Percentiles rank a stretch among this genome's conserved stretches.
phyloP scores from a whole-genome alignment of 2,888 invertebrate species.

The Ophonus ardosiacus region DNA sequence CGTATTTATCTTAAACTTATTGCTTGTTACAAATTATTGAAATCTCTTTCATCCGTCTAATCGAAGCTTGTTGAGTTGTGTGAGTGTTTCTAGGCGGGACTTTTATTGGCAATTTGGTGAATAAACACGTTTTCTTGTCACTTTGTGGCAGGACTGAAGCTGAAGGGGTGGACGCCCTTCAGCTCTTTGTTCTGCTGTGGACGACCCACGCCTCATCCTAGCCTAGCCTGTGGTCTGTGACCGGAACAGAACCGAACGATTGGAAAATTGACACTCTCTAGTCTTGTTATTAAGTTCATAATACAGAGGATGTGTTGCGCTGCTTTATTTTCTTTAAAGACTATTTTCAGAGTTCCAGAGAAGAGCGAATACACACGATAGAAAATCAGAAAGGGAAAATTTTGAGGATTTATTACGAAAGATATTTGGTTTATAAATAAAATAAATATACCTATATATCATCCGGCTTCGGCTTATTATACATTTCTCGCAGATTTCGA shows the following conservation, averaged over 20 bases:
- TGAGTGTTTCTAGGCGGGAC: constrained; percentile 48
- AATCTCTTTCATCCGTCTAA: too few relatives aligned
- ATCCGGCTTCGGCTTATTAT: too few relatives aligned
- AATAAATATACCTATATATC: too few relatives aligned
- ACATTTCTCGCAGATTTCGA: too few relatives aligned
- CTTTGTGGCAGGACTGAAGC: constrained; percentile 29
- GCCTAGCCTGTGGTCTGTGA: constrained; percentile 28
- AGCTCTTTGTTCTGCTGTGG: background rate
- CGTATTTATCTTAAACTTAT: too few relatives aligned
- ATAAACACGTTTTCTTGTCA: constrained; percentile 61
- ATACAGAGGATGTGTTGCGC: constrained; percentile 22
- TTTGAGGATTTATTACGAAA: too few relatives aligned
- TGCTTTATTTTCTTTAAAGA: constrained; percentile 5
- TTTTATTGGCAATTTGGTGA: constrained; percentile 60
- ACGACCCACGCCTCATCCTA: background rate
- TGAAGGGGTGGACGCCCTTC: too few relatives aligned
- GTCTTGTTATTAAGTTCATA: constrained; percentile 37
- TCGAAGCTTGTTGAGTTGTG: background rate
- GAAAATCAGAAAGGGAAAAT: background rate
- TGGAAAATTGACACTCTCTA: constrained; percentile 55
- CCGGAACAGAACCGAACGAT: constrained; percentile 49
- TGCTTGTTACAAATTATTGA: too few relatives aligned
- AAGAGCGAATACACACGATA: background rate
- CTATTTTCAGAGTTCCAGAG: background rate
- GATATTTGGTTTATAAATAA: too few relatives aligned